These are phyloP conservation scores for Drosophila parvula DNA, from an alignment of 1,140 invertebrate genomes.

Conservation along the genomic window DNA sequence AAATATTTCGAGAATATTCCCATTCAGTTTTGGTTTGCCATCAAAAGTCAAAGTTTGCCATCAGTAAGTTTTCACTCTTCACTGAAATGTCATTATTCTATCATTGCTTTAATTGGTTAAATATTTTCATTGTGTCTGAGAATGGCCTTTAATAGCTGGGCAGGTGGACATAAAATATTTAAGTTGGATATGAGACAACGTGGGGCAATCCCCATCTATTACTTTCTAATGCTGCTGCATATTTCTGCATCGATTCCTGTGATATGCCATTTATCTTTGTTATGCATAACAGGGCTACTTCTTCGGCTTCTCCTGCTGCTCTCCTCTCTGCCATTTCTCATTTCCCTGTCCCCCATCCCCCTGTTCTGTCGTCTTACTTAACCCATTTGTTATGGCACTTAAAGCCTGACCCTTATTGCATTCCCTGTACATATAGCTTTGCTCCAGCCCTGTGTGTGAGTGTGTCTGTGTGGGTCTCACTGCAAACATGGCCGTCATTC, in stretches of 20 bases:
- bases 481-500: slow-evolving; percentile 36
- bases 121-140: slow-evolving; percentile 4
- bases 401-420: slow-evolving; percentile 60
- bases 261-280: slow-evolving; percentile 64
- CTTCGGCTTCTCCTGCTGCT: neutral
- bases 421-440: slow-evolving; percentile 30
- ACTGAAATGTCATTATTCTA: slow-evolving; percentile 3
- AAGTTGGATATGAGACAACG: slow-evolving; percentile 22
- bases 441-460: slow-evolving; percentile 34
- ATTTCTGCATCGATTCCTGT: slow-evolving; percentile 50
- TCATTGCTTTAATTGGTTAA: slow-evolving; percentile 20
- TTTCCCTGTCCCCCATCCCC: neutral
- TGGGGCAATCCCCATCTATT: slow-evolving; percentile 21
- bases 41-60: no score
- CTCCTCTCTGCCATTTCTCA: neutral
- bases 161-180: slow-evolving; percentile 22
- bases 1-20: neutral
- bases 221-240: slow-evolving; percentile 48
- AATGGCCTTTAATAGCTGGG: slow-evolving; percentile 2
- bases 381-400: slow-evolving; percentile 61
- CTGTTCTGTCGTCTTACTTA: slow-evolving; percentile 44
- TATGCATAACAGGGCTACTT: slow-evolving; percentile 46
- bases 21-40: neutral
- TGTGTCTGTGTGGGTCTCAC: slow-evolving; percentile 9
- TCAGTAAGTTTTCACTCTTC: slow-evolving; percentile 2